Evolutionary conservation across 2,888 invertebrate species (phyloP).

Genomic region (Caenorhabditis sp.): DNA sequence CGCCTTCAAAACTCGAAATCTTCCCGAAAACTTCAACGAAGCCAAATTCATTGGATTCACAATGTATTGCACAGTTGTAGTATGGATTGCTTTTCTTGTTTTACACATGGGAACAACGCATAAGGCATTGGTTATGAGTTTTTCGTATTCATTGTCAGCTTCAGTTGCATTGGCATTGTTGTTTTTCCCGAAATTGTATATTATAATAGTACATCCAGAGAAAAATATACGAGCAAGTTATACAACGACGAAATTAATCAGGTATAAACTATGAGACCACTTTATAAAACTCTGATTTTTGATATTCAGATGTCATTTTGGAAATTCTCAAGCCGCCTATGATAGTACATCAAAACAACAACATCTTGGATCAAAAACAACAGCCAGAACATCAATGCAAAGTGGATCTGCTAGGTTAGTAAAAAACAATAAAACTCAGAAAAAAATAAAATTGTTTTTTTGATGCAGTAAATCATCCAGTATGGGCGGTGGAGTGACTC

Average conservation of each 20-base stretch:
- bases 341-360: conserved; percentile 64
- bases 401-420: conserved; percentile 62
- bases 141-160: conserved; percentile 74
- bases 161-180: conserved; percentile 76
- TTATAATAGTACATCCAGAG: conserved; percentile 81
- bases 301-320: conserved; percentile 68
- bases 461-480: conserved; percentile 46
- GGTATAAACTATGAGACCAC: neutral
- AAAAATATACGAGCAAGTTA: conserved; percentile 82
- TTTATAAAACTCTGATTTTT: neutral
- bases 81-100: conserved; percentile 96
- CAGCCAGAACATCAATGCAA: conserved; percentile 63
- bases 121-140: conserved; percentile 75
- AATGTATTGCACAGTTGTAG: conserved; percentile 77
- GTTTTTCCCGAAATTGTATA: conserved; percentile 82
- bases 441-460: too few species aligned
- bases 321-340: conserved; percentile 64
- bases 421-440: too few species aligned
- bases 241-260: conserved; percentile 80
- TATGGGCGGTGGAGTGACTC: conserved; percentile 48
- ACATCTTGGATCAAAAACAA: conserved; percentile 62
- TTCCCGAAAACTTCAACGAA: conserved; percentile 98
- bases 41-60: conserved; percentile 81
- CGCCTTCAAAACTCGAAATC: conserved; percentile 91
- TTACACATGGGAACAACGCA: conserved; percentile 86